Percentiles rank a stretch among this genome's conserved stretches.
Conservation (phyloP, 2,113 vertebrate species). For the Gorsachius goisagi region DNA sequence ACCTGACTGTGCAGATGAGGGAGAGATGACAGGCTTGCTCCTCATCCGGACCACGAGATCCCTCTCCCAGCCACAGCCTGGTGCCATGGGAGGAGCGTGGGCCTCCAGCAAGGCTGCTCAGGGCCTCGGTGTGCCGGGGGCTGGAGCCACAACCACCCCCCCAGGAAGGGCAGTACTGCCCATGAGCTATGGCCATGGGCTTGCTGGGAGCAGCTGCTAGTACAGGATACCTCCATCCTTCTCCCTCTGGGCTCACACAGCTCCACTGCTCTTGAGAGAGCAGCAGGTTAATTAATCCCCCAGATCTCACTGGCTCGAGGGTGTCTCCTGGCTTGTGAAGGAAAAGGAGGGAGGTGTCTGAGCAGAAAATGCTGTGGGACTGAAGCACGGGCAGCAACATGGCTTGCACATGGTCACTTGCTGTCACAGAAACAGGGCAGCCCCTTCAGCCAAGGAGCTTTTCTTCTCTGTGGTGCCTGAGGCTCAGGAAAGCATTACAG, state of each 20-base stretch:
- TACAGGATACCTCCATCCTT: background rate
- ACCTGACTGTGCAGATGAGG: background rate
- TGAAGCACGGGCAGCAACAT: background rate
- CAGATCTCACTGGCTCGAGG: background rate
- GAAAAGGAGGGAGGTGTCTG: background rate
- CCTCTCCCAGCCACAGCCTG: background rate
- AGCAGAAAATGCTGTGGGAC: background rate
- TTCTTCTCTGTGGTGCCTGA: background rate
- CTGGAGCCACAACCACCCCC: background rate
- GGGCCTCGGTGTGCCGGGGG: rapidly evolving
- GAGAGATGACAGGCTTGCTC: background rate
- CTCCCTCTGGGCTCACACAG: background rate
- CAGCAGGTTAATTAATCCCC: background rate
- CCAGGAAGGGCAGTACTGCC: background rate
- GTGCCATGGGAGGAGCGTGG: background rate
- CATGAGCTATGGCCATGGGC: background rate
- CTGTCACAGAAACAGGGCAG: background rate
- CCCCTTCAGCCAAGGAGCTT: background rate
- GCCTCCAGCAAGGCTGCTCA: background rate
- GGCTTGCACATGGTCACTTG: rapidly evolving
- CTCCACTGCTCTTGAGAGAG: background rate
- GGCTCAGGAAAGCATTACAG: background rate
- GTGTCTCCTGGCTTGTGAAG: background rate
- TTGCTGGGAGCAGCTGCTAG: background rate
- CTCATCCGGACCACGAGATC: rapidly evolving